A percentile compares a stretch with the other conserved stretches of the same genome.
Conservation (phyloP, 2,113 vertebrate species). For the Myotis davidii region DNA sequence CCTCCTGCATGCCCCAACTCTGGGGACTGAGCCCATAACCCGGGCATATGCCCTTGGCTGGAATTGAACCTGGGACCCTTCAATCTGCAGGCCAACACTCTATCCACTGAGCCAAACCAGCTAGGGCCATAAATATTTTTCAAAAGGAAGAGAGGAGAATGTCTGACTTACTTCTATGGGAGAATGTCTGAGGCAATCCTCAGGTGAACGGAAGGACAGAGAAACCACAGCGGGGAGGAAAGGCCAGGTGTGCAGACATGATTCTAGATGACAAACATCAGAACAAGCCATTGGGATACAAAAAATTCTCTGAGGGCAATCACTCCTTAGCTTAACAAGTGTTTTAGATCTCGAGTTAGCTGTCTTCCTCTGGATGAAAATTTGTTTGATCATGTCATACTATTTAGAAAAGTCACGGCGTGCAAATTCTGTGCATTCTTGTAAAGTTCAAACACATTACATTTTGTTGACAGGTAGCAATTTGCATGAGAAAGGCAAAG, state of each 20-base stretch:
- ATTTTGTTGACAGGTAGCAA: constrained; percentile 51
- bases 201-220: neutral
- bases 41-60: no score
- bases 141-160: neutral
- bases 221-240: neutral
- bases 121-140: neutral
- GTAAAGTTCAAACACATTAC: constrained; percentile 15
- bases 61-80: no score
- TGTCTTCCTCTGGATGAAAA: neutral
- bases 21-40: no score
- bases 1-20: no score
- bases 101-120: no score
- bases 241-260: neutral
- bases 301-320: neutral
- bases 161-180: neutral
- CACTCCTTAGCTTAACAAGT: constrained; percentile 43
- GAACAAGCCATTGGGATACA: neutral
- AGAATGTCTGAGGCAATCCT: neutral
- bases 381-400: constrained; percentile 52
- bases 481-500: constrained; percentile 22
- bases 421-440: constrained; percentile 28
- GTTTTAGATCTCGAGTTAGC: constrained; percentile 59
- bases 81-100: no score
- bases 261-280: neutral
- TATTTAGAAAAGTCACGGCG: neutral